Conservation (phyloP, 2,113 vertebrate species). For the Anhinga rufa region DNA sequence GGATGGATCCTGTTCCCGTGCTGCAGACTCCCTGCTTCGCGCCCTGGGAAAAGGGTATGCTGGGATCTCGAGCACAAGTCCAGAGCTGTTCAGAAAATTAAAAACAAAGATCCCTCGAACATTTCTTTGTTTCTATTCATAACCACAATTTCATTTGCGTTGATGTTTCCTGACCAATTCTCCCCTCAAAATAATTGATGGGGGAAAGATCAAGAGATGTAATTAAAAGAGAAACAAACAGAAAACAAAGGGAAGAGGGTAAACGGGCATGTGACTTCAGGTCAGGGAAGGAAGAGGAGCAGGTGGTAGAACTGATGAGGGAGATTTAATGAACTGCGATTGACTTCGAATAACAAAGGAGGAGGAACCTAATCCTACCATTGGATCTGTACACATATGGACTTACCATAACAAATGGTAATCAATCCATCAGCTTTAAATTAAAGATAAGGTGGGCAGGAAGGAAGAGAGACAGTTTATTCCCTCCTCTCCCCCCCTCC, state of each 20-base stretch:
- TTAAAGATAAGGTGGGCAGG: conserved; percentile 52
- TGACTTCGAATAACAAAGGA: conserved; percentile 59
- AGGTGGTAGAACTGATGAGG: conserved; percentile 58
- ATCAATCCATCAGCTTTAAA: conserved; percentile 60
- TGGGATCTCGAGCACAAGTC: background rate
- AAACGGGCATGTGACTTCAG: conserved; percentile 24
- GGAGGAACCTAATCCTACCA: conserved; percentile 57
- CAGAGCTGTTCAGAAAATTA: conserved; percentile 5
- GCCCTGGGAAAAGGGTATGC: background rate
- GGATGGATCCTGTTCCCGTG: background rate
- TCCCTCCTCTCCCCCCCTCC: background rate
- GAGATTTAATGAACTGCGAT: conserved; percentile 67
- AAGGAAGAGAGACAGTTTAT: conserved; percentile 51
- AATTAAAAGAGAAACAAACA: conserved; percentile 58
- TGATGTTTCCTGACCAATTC: conserved; percentile 33
- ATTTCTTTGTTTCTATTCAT: conserved; percentile 32
- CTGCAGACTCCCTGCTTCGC: background rate
- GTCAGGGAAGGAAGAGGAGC: conserved; percentile 58
- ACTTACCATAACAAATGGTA: conserved; percentile 66
- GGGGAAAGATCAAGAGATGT: conserved; percentile 31
- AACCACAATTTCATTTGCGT: conserved; percentile 46
- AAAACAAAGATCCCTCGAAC: background rate
- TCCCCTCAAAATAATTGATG: conserved; percentile 42
- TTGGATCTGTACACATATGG: conserved; percentile 56
- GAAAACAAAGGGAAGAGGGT: conserved; percentile 56